These are phyloP conservation scores for Sarcophilus harrisii DNA, from an alignment of 2,797 vertebrate species.

Conservation along the genomic window DNA sequence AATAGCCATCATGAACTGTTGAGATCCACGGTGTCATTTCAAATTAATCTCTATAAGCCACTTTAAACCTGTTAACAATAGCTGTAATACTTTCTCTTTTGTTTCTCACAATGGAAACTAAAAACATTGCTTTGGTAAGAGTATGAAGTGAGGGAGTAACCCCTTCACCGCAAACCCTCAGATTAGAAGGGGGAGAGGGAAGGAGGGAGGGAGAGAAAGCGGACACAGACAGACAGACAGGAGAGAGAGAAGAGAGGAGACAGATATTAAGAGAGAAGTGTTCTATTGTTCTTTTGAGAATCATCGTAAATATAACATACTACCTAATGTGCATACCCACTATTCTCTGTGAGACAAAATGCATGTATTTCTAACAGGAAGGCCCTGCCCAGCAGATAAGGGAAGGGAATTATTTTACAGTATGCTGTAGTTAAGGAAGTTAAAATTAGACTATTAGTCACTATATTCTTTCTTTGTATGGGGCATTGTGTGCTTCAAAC, in stretches of 20 bases:
- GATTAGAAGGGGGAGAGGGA: constrained; percentile 37
- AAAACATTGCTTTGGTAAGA: constrained; percentile 57
- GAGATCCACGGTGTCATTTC: constrained; percentile 76
- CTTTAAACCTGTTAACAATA: constrained; percentile 64
- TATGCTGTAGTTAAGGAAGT: not conserved
- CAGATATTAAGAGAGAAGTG: not conserved
- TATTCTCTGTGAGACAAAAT: constrained; percentile 67
- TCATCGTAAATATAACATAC: not conserved
- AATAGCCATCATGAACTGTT: constrained; percentile 75
- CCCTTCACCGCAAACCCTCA: constrained; percentile 28
- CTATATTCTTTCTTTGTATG: constrained; percentile 46
- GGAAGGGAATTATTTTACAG: constrained; percentile 24
- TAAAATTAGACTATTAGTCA: constrained; percentile 57
- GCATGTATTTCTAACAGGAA: constrained; percentile 75
- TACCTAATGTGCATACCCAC: constrained; percentile 37
- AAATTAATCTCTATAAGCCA: constrained; percentile 78
- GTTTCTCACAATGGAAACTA: constrained; percentile 59
- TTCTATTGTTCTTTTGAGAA: constrained; percentile 44
- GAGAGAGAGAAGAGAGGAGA: constrained; percentile 29
- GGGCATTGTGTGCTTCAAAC: constrained; percentile 59
- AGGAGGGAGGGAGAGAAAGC: not conserved
- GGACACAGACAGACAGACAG: not conserved
- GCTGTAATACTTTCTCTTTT: constrained; percentile 54
- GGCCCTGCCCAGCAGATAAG: constrained; percentile 76
- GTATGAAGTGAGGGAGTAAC: constrained; percentile 32